Evolutionary conservation across 2,797 vertebrate genomes (phyloP).

Genomic region (Siniperca obscura): DNA sequence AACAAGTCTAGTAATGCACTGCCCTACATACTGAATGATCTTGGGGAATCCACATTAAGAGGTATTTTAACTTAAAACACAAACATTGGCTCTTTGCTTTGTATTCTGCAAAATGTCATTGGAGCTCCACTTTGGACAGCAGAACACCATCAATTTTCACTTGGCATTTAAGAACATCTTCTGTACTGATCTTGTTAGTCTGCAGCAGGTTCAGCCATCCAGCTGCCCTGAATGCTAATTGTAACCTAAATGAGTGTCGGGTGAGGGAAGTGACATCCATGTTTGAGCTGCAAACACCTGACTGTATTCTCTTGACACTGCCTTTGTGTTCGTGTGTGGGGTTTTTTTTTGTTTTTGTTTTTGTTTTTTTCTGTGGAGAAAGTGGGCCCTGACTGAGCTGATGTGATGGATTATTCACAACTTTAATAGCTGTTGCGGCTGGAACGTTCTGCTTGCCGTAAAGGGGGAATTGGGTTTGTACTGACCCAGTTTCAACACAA

Average conservation of each 20-base stretch:
- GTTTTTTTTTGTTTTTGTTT: too few relatives aligned
- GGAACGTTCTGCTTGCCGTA: slow-evolving; percentile 60
- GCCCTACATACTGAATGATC: background rate
- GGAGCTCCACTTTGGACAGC: slow-evolving; percentile 9
- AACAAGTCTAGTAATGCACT: background rate
- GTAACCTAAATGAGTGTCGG: slow-evolving; percentile 25
- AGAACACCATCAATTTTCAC: slow-evolving; percentile 8
- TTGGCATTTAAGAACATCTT: slow-evolving; percentile 51
- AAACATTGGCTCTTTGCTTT: slow-evolving; percentile 27
- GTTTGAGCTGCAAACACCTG: slow-evolving; percentile 47
- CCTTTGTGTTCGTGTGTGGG: background rate
- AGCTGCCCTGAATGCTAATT: slow-evolving; percentile 53
- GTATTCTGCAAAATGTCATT: slow-evolving; percentile 32
- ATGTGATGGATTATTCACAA: slow-evolving; percentile 77
- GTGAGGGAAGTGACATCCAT: slow-evolving; percentile 32
- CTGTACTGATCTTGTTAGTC: slow-evolving; percentile 35
- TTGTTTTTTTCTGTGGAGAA: slow-evolving; percentile 12
- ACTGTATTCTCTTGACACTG: slow-evolving; percentile 18
- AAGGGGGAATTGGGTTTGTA: slow-evolving; percentile 60
- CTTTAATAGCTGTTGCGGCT: slow-evolving; percentile 66
- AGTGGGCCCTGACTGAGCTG: slow-evolving; percentile 33
- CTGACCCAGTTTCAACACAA: slow-evolving; percentile 78
- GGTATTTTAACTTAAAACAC: slow-evolving; percentile 11
- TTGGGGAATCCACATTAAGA: slow-evolving; percentile 1
- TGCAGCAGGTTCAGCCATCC: slow-evolving; percentile 36